These are phyloP conservation scores for Oasisia sp. DNA, from an alignment of 2,888 invertebrate species.

Conservation along the genomic window DNA sequence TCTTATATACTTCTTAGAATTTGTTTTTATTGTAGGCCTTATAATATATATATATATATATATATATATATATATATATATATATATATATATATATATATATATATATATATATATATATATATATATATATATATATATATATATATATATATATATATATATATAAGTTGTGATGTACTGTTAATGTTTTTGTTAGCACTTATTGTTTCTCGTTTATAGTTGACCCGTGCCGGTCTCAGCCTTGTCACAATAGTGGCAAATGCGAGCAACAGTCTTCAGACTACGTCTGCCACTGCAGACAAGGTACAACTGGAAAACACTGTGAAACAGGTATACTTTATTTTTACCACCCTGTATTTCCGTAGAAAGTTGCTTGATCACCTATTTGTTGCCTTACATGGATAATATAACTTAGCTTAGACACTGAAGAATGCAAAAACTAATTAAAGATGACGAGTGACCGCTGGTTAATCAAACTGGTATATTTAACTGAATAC, in stretches of 20 bases:
- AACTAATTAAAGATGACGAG: not conserved
- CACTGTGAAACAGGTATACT: not conserved
- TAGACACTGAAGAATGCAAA: not conserved
- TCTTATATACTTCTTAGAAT: too few relatives aligned
- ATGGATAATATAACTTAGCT: not conserved
- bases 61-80: too few relatives aligned
- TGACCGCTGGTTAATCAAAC: not conserved
- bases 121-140: too few relatives aligned
- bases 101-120: too few relatives aligned
- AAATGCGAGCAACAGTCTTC: not conserved
- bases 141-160: too few relatives aligned
- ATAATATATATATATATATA: too few relatives aligned
- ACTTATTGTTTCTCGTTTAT: not conserved
- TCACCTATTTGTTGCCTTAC: not conserved
- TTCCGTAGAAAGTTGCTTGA: too few relatives aligned
- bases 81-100: too few relatives aligned
- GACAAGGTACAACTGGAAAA: constrained; percentile 12
- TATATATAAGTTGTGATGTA: too few relatives aligned
- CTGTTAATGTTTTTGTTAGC: too few relatives aligned
- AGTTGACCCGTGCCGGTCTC: not conserved
- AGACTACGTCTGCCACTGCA: not conserved
- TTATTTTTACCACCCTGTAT: too few relatives aligned
- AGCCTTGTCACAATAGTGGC: not conserved
- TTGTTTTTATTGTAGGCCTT: too few relatives aligned
- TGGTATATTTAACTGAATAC: not conserved